Conservation (phyloP, 1,140 invertebrate species). For the Acarapis woodi region DNA sequence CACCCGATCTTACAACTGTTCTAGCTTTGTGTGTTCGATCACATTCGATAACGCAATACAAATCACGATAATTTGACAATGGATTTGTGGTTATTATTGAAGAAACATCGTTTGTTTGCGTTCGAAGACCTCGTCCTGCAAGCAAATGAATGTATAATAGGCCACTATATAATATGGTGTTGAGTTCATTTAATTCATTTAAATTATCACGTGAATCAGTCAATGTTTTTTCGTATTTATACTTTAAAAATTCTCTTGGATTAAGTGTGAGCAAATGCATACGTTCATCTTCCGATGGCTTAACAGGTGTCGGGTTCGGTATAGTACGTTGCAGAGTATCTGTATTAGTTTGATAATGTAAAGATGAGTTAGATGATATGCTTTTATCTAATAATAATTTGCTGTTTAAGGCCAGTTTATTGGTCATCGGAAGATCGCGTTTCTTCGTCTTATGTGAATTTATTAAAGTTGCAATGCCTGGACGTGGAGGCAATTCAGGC, state of each 20-base stretch:
- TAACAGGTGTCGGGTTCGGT: conserved; percentile 37
- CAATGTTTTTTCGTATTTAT: conserved; percentile 10
- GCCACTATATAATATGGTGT: conserved; percentile 9
- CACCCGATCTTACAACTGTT: conserved; percentile 84
- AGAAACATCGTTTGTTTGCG: conserved; percentile 17
- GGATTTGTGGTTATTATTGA: conserved; percentile 12
- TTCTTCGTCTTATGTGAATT: too few species aligned
- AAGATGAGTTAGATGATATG: too few species aligned
- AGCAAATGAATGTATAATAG: conserved; percentile 13
- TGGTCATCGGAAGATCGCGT: too few species aligned
- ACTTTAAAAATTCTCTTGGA: conserved; percentile 12
- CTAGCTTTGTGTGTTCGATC: conserved; percentile 87
- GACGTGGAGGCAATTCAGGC: too few species aligned
- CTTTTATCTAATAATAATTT: too few species aligned
- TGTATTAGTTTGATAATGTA: conserved; percentile 17
- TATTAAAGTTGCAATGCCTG: too few species aligned
- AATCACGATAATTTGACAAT: conserved; percentile 29
- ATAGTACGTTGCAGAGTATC: conserved; percentile 33
- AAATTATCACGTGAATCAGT: conserved; percentile 2
- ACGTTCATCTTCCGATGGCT: conserved; percentile 12
- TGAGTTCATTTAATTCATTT: neutral
- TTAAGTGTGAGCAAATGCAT: conserved; percentile 11
- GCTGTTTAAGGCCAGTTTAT: too few species aligned
- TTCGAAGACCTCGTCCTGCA: conserved; percentile 12
- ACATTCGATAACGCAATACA: conserved; percentile 88